A percentile compares a stretch with the other conserved stretches of the same genome.
Evolutionary conservation across 2,113 vertebrate species (phyloP).

Genomic region (Notiomystis cincta): DNA sequence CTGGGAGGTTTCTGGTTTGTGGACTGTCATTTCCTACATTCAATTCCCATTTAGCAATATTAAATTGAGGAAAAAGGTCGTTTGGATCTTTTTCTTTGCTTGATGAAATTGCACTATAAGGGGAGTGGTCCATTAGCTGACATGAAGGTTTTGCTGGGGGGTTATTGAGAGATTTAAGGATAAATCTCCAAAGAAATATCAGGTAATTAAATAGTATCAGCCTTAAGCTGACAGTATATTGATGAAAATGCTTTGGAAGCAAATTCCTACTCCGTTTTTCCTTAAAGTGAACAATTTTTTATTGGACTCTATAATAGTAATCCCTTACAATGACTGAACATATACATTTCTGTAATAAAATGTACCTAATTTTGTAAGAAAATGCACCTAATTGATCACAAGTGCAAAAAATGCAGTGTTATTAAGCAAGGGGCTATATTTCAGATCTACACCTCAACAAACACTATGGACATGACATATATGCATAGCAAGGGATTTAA

Average conservation of each 20-base stretch:
- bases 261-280: conserved; percentile 66
- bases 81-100: not conserved
- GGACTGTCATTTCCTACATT: not conserved
- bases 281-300: conserved; percentile 64
- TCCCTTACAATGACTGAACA: conserved; percentile 26
- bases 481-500: not conserved
- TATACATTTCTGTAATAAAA: conserved; percentile 32
- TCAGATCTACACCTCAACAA: not conserved
- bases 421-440: not conserved
- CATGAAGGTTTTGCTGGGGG: conserved; percentile 44
- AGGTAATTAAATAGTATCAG: conserved; percentile 66
- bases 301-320: conserved; percentile 54
- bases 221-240: conserved; percentile 27
- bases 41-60: not conserved
- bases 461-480: not conserved
- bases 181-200: conserved; percentile 50
- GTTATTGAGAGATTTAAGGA: conserved; percentile 66
- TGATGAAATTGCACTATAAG: not conserved
- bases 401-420: not conserved
- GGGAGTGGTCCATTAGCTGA: conserved; percentile 25
- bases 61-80: not conserved
- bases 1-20: not conserved
- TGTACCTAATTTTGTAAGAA: conserved; percentile 36
- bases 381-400: conserved; percentile 21
- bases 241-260: conserved; percentile 61